Evolutionary conservation across 2,888 invertebrate genomes (phyloP).

Genomic region (Candidula unifasciata): DNA sequence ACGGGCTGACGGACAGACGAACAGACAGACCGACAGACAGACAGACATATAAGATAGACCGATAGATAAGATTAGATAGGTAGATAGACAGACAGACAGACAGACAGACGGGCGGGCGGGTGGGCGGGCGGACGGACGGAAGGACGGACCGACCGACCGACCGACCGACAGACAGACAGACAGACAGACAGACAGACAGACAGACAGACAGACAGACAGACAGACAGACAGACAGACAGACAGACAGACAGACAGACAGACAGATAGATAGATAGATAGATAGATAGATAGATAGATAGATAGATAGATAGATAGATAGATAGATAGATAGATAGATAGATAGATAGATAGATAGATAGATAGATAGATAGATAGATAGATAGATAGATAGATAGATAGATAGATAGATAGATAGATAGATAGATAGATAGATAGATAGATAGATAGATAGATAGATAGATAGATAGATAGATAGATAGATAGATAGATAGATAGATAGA

Average conservation of each 20-base stretch:
- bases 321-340: not conserved
- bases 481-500: no score
- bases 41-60: no score
- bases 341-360: not conserved
- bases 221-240: not conserved
- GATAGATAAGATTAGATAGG: no score
- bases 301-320: not conserved
- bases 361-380: not conserved
- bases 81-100: no score
- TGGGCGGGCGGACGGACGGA: no score
- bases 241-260: not conserved
- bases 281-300: not conserved
- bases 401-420: not conserved
- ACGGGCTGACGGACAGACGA: no score
- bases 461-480: constrained; percentile 14
- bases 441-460: constrained; percentile 21
- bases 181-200: no score
- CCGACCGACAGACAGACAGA: no score
- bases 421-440: constrained; percentile 21
- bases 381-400: not conserved
- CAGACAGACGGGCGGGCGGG: no score
- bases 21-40: no score
- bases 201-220: not conserved
- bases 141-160: no score
- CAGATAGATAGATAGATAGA: no score